Evolutionary conservation across 1,140 invertebrate species (phyloP).

Genomic region (Thalassaphorura encarpata): DNA sequence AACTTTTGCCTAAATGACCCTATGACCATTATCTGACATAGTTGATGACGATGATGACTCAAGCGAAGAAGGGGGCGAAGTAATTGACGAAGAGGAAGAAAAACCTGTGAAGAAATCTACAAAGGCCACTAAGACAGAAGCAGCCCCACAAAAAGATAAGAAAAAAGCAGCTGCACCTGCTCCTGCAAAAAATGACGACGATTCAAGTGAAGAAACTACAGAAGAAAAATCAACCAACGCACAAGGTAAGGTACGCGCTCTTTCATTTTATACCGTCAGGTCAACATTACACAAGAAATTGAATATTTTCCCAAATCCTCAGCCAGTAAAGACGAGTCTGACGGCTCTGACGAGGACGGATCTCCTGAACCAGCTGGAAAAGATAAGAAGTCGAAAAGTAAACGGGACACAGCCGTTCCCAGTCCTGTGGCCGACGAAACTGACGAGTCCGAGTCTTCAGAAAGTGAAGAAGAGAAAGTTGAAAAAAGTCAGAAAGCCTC

Average conservation of each 20-base stretch:
- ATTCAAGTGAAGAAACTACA: background rate
- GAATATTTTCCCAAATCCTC: background rate
- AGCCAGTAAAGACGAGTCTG: background rate
- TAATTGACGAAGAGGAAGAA: slow-evolving; percentile 35
- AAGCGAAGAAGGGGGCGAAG: slow-evolving; percentile 25
- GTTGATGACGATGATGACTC: slow-evolving; percentile 20
- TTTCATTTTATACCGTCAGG: too few species aligned
- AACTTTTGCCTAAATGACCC: too few species aligned
- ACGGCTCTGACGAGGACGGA: slow-evolving; percentile 19
- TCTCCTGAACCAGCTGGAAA: slow-evolving; percentile 8
- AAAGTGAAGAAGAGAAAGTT: background rate
- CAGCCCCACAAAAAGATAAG: slow-evolving; percentile 19
- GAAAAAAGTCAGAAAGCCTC: too few species aligned
- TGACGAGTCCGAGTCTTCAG: slow-evolving; percentile 27
- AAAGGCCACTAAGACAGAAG: slow-evolving; percentile 18
- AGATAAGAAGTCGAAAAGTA: slow-evolving; percentile 21
- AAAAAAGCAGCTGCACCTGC: background rate
- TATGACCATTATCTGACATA: slow-evolving; percentile 8
- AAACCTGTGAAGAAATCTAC: background rate
- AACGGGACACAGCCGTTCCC: slow-evolving; percentile 25
- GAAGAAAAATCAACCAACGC: background rate
- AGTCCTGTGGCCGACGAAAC: slow-evolving; percentile 29
- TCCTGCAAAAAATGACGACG: background rate
- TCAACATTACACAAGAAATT: background rate
- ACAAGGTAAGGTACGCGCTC: slow-evolving; percentile 31